These are phyloP conservation scores for Spea bombifrons DNA, from an alignment of 2,113 vertebrate genomes.

Conservation along the genomic window DNA sequence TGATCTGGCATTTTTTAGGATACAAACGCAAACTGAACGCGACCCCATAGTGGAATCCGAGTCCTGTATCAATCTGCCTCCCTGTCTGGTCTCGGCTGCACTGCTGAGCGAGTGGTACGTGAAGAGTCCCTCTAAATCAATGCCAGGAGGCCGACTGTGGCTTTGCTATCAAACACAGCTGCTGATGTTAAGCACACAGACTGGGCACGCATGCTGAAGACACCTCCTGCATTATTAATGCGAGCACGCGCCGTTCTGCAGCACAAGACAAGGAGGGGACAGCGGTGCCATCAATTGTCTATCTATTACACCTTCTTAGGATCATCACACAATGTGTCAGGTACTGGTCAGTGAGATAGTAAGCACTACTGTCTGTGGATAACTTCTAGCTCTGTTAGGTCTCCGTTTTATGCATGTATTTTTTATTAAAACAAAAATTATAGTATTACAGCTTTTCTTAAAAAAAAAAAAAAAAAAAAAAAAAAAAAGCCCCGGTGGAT, in stretches of 20 bases:
- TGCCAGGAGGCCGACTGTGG: constrained; percentile 57
- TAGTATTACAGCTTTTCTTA: too few species aligned
- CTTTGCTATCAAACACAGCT: constrained; percentile 63
- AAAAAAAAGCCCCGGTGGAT: too few species aligned
- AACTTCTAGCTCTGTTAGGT: not conserved
- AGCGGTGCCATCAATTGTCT: constrained; percentile 16
- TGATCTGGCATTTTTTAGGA: not conserved
- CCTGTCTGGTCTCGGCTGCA: constrained; percentile 2
- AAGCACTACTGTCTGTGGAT: not conserved
- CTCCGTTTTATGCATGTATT: too few species aligned
- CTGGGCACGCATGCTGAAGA: constrained; percentile 56
- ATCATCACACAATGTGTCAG: constrained; percentile 23
- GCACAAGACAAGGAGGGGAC: constrained; percentile 39
- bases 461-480: too few species aligned
- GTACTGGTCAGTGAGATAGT: constrained; percentile 9
- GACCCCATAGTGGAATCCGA: not conserved
- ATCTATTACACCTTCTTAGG: constrained; percentile 40
- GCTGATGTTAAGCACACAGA: constrained; percentile 55
- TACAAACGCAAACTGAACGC: not conserved
- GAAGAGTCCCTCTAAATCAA: constrained; percentile 56
- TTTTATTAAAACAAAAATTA: too few species aligned
- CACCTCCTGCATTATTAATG: constrained; percentile 58
- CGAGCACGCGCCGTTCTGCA: constrained; percentile 45
- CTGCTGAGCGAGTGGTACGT: constrained; percentile 54
- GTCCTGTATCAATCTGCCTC: not conserved